Evolutionary conservation across 2,797 vertebrate species (phyloP), one percentile per base, ranked within the genome.

Genomic region (Paramormyrops hopkinsi): DNA sequence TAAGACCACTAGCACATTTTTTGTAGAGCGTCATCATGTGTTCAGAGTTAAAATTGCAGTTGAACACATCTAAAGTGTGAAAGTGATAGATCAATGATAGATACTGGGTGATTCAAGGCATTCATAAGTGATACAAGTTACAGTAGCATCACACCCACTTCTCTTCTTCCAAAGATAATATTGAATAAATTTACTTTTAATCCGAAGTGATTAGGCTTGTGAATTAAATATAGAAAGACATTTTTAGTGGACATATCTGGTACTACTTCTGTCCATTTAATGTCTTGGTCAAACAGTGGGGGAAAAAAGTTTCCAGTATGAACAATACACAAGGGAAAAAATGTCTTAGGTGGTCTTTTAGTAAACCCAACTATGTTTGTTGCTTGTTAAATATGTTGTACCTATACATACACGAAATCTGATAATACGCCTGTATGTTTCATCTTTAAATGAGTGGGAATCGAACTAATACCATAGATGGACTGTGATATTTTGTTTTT

Each of bases 21-120:
- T 50, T 48, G 46, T 29, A 62, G 14, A 25, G 33, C 46, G 9
- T 87, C 89, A 82, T 79, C 50, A 59, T 56, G 37, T 87, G 89
- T 33, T 33, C 19, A 79, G 46, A 53, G 69, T 59, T 82, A 89
- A 79, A 54, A 88, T n/a, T 59, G 56, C 89, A 89, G 33, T 59
- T 37, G 11, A 29, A 54, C 17, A 87, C 33, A 82, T 25, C 8
- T 41, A 17, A 53, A 53, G 53, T 4, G 25, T 51, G 8, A 33
- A 29, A 69, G 12, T 7, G 69, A 73, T 37, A 12, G 29, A 73
- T 73, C 14, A 17, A 14, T 73, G 12, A 37, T 37, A 37, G 69
- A 37, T 73, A 14, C 33, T 73, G 69, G 29, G 69, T 17, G 33
- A 73, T 73, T 41, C 69, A 73, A 37, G 29, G 69, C 33, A 37